Evolutionary conservation across 1,140 invertebrate genomes (phyloP).

Genomic region (Hypothenemus hampei): DNA sequence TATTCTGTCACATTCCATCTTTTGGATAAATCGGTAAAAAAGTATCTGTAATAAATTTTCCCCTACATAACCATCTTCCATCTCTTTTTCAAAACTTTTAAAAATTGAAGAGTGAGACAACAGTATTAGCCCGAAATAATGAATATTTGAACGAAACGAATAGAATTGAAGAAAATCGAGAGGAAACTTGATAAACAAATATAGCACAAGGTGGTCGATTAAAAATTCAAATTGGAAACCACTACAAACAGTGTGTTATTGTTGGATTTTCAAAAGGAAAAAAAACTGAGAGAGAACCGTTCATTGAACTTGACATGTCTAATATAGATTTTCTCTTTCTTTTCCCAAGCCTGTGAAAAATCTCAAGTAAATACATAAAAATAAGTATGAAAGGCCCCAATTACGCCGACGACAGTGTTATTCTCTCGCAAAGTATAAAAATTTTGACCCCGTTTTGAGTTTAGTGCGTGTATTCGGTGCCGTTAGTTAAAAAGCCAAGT

Average conservation of each 20-base stretch:
- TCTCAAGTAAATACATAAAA: conserved; percentile 45
- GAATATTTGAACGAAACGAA: not conserved
- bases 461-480: conserved; percentile 37
- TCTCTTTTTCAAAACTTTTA: conserved; percentile 16
- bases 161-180: conserved; percentile 3
- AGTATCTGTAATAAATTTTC: conserved; percentile 3
- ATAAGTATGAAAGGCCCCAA: conserved; percentile 45
- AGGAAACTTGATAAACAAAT: not conserved
- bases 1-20: not conserved
- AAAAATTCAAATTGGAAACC: conserved; percentile 9
- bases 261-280: conserved; percentile 6
- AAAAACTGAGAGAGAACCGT: no score
- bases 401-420: conserved; percentile 30
- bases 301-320: conserved; percentile 20
- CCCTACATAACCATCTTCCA: conserved; percentile 6
- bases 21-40: conserved; percentile 15
- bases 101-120: conserved; percentile 5
- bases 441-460: conserved; percentile 45
- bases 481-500: conserved; percentile 40
- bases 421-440: conserved; percentile 37
- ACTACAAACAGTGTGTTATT: conserved; percentile 17
- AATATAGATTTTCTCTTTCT: conserved; percentile 40
- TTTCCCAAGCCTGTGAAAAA: conserved; percentile 42
- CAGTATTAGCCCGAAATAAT: not conserved
- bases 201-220: not conserved